These are phyloP conservation scores for Amphiduros pacificus DNA, from an alignment of 2,888 invertebrate genomes.

Conservation along the genomic window DNA sequence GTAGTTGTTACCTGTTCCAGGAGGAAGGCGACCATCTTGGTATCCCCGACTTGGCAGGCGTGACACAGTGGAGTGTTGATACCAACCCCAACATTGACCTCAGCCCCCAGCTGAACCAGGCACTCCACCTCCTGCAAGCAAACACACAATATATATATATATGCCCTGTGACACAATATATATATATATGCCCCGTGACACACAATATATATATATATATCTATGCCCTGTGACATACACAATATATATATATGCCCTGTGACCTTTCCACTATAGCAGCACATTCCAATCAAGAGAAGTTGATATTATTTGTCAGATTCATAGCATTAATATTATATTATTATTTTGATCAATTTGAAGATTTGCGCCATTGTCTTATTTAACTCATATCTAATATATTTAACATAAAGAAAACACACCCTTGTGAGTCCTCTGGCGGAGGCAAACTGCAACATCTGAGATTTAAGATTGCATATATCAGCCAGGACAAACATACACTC, in stretches of 20 bases:
- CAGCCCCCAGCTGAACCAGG: slow-evolving; percentile 47
- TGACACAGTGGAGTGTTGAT: slow-evolving; percentile 41
- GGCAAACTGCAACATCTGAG: slow-evolving; percentile 45
- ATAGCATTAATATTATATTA: no score
- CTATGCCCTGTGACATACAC: no score
- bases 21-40: slow-evolving; percentile 40
- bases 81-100: slow-evolving; percentile 43
- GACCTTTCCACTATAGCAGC: not conserved
- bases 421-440: slow-evolving; percentile 37
- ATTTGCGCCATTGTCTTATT: no score
- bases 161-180: no score
- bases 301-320: no score
- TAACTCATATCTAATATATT: no score
- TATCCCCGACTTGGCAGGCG: slow-evolving; percentile 40
- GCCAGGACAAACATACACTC: slow-evolving; percentile 50
- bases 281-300: not conserved
- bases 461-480: slow-evolving; percentile 43
- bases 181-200: no score
- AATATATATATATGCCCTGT: no score
- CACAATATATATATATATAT: no score
- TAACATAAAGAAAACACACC: no score
- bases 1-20: slow-evolving; percentile 37
- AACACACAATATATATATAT: not conserved
- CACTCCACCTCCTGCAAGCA: slow-evolving; percentile 47
- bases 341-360: no score